Base-by-base conservation (phyloP, 1,140 invertebrate genomes). In the Drosophila punjabiensis region DNA sequence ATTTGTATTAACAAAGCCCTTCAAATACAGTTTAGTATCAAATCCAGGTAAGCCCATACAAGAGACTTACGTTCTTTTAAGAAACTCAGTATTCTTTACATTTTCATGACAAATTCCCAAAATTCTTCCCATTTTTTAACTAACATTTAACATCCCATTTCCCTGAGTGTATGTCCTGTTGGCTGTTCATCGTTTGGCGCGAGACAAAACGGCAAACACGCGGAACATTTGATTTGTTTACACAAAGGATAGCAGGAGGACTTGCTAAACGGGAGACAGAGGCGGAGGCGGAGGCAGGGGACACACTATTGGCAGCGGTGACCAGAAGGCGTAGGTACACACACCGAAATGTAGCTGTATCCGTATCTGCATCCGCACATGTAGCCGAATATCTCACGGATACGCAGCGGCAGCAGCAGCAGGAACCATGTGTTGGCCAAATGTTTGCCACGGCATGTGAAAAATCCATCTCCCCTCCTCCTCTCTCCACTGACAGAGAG, bases 391-490 rank as follows among this genome's bases (percentile, higher is more conserved):
- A 81, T 87, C 83, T 87, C 68, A 70, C 82, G 79, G 84, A 83
- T 88, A 80, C 82, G 61, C 50, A 56, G 45, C 53, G 30, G 35
- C 48, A 37, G 76, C 73, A 35, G 45, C 55, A 55, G 39, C 33
- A 45, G 58, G 61, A 64, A 67, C 83, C 85, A 89, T 89, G 86
- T 89, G 85, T 89, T 76, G 88, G 85, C 85, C 85, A 89, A 89
- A 90, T 89, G 85, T 90, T 89, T 90, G 84, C 84, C 81, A 89
- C 81, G 84, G 85, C 84, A 89, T 88, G 84, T 88, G 85, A 88
- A 88, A 88, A 81, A 88, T 88, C 85, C 79, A 79, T 75, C 62
- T 75, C 58, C 53, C 47, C 16, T 41, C 13, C 32, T 43, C 18
- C 48, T 28, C 45, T 33, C 43, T 59, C 47, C 28, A 14, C 32